Base-by-base conservation (phyloP, 2,797 vertebrate genomes). In the Enteromius mattozi region DNA sequence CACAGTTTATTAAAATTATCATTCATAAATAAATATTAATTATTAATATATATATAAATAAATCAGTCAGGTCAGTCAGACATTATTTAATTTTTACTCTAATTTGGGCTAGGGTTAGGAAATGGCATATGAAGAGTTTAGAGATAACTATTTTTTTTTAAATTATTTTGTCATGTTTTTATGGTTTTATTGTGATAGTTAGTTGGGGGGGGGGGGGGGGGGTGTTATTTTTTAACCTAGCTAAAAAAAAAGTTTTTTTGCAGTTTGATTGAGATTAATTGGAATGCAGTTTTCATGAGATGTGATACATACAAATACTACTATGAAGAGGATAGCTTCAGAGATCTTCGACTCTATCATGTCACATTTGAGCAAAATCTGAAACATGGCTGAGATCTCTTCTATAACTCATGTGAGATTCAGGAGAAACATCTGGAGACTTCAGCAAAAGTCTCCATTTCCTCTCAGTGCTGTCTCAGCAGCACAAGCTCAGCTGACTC, bases 401-500 rank as follows among this genome's bases (percentile, higher is more conserved):
- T 54, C 71, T 54, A 17, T 19, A 72, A 1, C 42, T 72, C 45
- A 6, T 12, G 0, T 0, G 45, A 74, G 45, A 54, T 51, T 51
- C 71, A 35, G 47, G 2, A 51, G 47, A 75, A 51, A 54, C 71
- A 75, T 75, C 47, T n/a, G 10, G 47, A 74, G 45, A 51, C 24
- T 72, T 19, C 17, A 75, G 71, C 27, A 75, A 21, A 75, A 35
- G 17, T 54, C 47, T 33, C 24, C 47, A 5, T 33, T 49, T 21
- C 51, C 12, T 54, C 27, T 47, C 42, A 47, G 40, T 8, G n/a
- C 69, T 3, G 69, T 33, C 72, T 35, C 27, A 7, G 49, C 71
- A 74, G 19, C 66, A 65, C 69, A 42, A 59, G 49, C n/a, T 59
- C 80, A 87, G 86, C 86, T 85, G 77, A 81, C 68, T 82, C 49